Base-by-base conservation (phyloP, 1,140 invertebrate genomes). In the Tetramorium parvispinum region DNA sequence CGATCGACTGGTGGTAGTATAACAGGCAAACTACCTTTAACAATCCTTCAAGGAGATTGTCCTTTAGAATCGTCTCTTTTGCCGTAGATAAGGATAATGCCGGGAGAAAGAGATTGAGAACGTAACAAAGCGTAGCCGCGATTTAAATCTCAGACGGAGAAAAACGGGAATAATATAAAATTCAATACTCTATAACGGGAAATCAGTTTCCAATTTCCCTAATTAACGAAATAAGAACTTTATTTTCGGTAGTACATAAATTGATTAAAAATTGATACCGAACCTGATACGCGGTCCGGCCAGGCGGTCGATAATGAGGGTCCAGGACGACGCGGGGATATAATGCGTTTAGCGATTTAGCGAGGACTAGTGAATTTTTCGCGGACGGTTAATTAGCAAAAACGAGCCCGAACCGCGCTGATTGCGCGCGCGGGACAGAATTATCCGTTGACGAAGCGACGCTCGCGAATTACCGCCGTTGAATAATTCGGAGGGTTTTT, bases 401-500 rank as follows among this genome's bases (percentile, higher is more conserved):
- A 83, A 83, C 79, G 68, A 46, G 32, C 3, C 16, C 24, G 68
- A 83, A 71, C 11, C 55, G 18, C 79, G 68, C 27, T 83, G 79
- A 83, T 83, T 83, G 79, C 79, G 66, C 65, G 32, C 66, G 18
- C 79, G 40, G 68, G 18, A 37, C 65, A 68, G 21, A 83, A 75
- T 83, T 83, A 83, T 43, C 75, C 79, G 79, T 83, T 83, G 68
- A 83, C 68, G 79, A 75, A 82, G 68, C 65, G 78, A 66, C 46
- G 65, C 43, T 70, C 77, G 68, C 21, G 79, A 73, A 73, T 83
- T 61, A 83, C 78, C 78, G 65, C 32, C 55, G 68, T 83, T 83
- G 79, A 83, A 83, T 83, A 83, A 83, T 83, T 82, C 51, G 66
- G 65, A 68, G 40, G 21, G 79, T 83, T 73, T 83, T 75, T 83